Percentiles rank a stretch among this genome's conserved stretches.
These are phyloP conservation scores for Hydrolagus affinis DNA, from an alignment of 2,113 vertebrate species.

Conservation along the genomic window DNA sequence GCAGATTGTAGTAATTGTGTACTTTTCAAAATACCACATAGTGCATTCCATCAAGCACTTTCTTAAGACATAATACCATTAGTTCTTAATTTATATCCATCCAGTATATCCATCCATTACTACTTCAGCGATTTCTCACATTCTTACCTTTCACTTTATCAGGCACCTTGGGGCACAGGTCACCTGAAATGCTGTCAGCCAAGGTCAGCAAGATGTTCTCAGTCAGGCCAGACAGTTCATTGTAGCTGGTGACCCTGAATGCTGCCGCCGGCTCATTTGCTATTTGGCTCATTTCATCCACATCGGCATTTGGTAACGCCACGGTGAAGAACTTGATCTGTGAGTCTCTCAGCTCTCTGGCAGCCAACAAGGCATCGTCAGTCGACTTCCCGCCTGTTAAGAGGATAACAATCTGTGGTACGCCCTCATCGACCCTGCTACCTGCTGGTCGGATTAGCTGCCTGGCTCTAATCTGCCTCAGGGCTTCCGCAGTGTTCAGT, in stretches of 20 bases:
- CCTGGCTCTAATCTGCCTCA: constrained; percentile 65
- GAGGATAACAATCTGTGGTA: constrained; percentile 82
- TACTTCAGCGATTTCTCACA: no score
- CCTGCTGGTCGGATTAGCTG: constrained; percentile 77
- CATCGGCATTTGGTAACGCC: constrained; percentile 63
- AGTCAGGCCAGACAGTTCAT: constrained; percentile 73
- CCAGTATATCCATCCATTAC: no score
- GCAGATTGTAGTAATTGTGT: no score
- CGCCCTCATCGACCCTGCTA: constrained; percentile 70
- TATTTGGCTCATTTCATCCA: constrained; percentile 63
- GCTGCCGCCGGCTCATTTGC: constrained; percentile 65
- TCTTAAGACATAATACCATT: no score
- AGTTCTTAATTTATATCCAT: no score
- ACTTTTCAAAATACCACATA: no score
- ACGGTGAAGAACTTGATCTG: constrained; percentile 76
- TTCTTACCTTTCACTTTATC: constrained; percentile 57
- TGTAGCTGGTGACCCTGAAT: constrained; percentile 60
- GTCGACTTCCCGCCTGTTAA: constrained; percentile 71
- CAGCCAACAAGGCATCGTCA: constrained; percentile 69
- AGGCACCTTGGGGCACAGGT: constrained; percentile 49
- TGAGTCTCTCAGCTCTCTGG: constrained; percentile 57
- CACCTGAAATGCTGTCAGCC: constrained; percentile 69
- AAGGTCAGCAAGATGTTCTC: constrained; percentile 77
- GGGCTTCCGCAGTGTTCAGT: constrained; percentile 70
- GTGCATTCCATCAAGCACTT: no score